Percentiles rank a stretch among this genome's conserved stretches.
Conservation (phyloP, 30 jellyfish, hydroid and myxozoan genomes). For the Sanderia malayensis region DNA sequence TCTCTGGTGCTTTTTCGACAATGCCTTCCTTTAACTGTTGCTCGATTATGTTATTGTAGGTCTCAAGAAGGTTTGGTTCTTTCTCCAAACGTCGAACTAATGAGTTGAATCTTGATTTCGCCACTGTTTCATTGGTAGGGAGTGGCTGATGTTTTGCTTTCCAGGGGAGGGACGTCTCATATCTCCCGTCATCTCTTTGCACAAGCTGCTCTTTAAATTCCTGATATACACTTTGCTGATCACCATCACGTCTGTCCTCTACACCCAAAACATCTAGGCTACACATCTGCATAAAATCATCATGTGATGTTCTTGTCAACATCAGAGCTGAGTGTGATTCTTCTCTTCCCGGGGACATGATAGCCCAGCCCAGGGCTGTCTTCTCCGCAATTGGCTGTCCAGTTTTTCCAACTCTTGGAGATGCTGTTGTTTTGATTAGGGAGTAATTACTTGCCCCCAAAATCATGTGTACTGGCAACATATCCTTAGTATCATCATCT, state of each 20-base stretch:
- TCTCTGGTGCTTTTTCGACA: not conserved
- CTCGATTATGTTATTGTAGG: too few relatives aligned
- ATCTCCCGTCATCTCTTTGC: not conserved
- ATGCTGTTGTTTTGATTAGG: not conserved
- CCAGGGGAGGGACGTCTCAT: not conserved
- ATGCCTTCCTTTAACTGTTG: not conserved
- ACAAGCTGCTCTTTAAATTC: not conserved
- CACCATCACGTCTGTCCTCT: not conserved
- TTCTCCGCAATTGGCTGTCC: not conserved
- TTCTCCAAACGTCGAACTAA: not conserved
- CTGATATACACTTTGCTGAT: not conserved
- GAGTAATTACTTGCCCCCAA: not conserved
- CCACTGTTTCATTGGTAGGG: not conserved
- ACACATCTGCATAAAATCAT: not conserved
- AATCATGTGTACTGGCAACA: not conserved
- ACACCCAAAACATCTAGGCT: not conserved
- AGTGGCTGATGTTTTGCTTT: not conserved
- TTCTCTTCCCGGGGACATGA: not conserved
- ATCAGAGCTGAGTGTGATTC: not conserved
- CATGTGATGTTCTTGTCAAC: not conserved
- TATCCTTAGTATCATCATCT: not conserved
- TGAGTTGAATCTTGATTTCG: not conserved
- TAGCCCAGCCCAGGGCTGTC: not conserved
- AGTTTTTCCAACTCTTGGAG: not conserved
- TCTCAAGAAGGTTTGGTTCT: not conserved